Evolutionary conservation across 2,797 vertebrate species (phyloP).

Genomic region (Brachyalestes nurse): DNA sequence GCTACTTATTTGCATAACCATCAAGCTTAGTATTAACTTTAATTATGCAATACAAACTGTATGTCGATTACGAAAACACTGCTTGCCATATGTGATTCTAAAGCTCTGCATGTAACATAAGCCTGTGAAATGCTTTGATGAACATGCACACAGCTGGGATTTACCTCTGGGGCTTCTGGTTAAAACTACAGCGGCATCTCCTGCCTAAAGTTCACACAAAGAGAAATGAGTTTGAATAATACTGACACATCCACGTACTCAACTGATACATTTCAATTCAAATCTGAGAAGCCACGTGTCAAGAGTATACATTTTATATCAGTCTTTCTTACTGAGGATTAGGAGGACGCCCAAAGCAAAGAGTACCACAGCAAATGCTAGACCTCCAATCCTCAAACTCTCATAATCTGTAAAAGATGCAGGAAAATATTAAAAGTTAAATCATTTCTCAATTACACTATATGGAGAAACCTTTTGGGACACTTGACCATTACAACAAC

Average conservation of each 20-base stretch:
- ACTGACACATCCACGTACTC: neutral
- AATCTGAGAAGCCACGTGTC: neutral
- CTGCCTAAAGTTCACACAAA: slow-evolving; percentile 80
- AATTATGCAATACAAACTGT: no score
- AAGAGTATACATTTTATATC: neutral
- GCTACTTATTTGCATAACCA: no score
- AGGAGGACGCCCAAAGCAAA: slow-evolving; percentile 93
- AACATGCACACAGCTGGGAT: slow-evolving; percentile 34
- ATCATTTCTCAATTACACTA: no score
- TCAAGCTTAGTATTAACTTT: no score
- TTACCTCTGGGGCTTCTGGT: slow-evolving; percentile 73
- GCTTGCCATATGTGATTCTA: no score
- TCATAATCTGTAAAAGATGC: slow-evolving; percentile 84
- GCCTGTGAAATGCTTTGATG: neutral
- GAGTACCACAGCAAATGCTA: slow-evolving; percentile 91
- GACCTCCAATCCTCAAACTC: slow-evolving; percentile 91
- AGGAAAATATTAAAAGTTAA: neutral
- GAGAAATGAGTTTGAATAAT: slow-evolving; percentile 30
- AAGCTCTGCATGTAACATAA: neutral
- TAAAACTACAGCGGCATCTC: slow-evolving; percentile 82
- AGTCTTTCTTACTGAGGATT: slow-evolving; percentile 88
- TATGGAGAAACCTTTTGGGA: no score
- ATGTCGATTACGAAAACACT: no score
- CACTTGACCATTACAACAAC: no score
- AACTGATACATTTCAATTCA: neutral